These are phyloP conservation scores for Callithrix jacchus DNA, from an alignment of 2,113 vertebrate genomes.

Conservation along the genomic window DNA sequence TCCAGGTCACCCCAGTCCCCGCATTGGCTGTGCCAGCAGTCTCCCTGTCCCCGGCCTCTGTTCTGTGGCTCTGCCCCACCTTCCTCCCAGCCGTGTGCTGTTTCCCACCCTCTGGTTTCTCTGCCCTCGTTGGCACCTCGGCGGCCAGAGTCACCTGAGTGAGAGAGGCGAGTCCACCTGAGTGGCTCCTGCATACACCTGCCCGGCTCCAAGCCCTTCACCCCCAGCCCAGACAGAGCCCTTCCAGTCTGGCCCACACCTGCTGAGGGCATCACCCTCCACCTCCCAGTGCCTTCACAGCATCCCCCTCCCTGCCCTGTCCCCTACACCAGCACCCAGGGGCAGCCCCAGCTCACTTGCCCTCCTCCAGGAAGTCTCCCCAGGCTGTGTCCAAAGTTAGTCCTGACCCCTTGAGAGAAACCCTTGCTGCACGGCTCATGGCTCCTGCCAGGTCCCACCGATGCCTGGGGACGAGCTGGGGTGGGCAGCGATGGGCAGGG, in stretches of 20 bases:
- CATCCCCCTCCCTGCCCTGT: rapidly evolving
- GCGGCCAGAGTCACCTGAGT: background rate
- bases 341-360: rapidly evolving
- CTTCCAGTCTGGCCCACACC: background rate
- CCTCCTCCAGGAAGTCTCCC: background rate
- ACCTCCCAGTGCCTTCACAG: no score
- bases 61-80: background rate
- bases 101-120: background rate
- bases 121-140: rapidly evolving
- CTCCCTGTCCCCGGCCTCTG: no score
- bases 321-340: background rate
- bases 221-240: rapidly evolving
- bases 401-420: background rate
- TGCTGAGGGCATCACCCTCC: rapidly evolving
- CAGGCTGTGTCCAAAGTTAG: background rate
- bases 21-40: rapidly evolving
- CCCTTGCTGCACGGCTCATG: background rate
- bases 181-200: rapidly evolving
- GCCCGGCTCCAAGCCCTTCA: background rate
- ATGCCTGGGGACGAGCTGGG: background rate
- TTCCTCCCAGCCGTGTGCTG: background rate
- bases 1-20: background rate
- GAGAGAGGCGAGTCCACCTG: background rate
- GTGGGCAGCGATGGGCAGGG: rapidly evolving
- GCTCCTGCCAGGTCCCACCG: background rate